A percentile compares a stretch with the other conserved stretches of the same genome.
Conservation (phyloP, 2,797 vertebrate genomes). For the Picus viridis region DNA sequence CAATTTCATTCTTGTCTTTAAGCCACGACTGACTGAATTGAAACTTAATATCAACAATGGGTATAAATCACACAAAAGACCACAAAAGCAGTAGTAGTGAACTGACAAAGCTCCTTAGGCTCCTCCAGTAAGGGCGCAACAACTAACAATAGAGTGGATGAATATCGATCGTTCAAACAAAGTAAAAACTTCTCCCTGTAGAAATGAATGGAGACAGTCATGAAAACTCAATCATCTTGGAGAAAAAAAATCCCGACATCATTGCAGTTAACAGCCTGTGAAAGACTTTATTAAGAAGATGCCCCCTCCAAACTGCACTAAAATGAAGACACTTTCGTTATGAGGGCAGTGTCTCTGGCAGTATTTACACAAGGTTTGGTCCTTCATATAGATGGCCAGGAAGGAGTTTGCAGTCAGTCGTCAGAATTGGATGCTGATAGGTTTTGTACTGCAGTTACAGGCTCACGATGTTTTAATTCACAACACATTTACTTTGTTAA, state of each 20-base stretch:
- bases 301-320: not conserved
- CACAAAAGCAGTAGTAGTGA: slow-evolving; percentile 15
- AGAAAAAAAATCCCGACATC: not conserved
- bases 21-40: not conserved
- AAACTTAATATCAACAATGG: not conserved
- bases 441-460: not conserved
- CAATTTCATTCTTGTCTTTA: slow-evolving; percentile 3
- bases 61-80: slow-evolving; percentile 32
- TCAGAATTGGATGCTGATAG: not conserved
- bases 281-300: not conserved
- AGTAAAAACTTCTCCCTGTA: not conserved
- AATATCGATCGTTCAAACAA: slow-evolving; percentile 1
- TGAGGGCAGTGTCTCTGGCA: not conserved
- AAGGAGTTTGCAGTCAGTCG: not conserved
- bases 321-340: not conserved
- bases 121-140: not conserved
- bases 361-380: not conserved
- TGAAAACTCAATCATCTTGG: not conserved
- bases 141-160: not conserved
- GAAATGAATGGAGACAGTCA: not conserved
- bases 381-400: not conserved
- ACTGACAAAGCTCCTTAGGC: slow-evolving; percentile 27
- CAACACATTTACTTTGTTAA: slow-evolving; percentile 21
- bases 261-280: not conserved
- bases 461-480: slow-evolving; percentile 16